Evolutionary conservation across 2,113 vertebrate species (phyloP), one percentile per base, ranked within the genome.

Genomic region (Gyps fulvus): DNA sequence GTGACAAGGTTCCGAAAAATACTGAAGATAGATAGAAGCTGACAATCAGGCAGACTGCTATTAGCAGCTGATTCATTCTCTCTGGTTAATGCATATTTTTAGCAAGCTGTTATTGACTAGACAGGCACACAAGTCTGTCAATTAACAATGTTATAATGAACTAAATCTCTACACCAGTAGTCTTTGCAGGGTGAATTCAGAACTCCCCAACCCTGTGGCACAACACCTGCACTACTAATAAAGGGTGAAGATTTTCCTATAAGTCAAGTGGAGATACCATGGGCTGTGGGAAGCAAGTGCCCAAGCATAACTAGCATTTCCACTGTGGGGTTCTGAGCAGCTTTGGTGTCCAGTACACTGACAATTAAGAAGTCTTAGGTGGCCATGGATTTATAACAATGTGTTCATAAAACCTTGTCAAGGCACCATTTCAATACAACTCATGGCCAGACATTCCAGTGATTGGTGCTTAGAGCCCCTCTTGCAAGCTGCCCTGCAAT

Each of bases 1-100:
- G 94, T 66, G 94, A 93, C 94, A 94, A 83, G 93, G 87, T 87
- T 94, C 87, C 2, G 67, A 91, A 84, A 90, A 94, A 95, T 77
- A 61, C 82, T 27, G 82, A 93, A 91, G 94, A 94, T 19, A 76
- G 95, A 93, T 95, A 87, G 94, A 88, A 97, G 90, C 96, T 96
- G 95, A 96, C 93, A 95, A 95, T 97, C 95, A 65, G 87, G 81
- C 93, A 95, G 94, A 77, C 89, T 96, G 95, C 93, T 96, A 83
- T 96, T 95, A 95, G 95, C 93, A 91, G 89, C 87, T 95, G 94
- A 95, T 97, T 97, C 94, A 97, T 95, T 97, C 89, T 95, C 82
- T 73, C 85, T 83, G 88, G 58, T 95, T 96, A 94, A 97, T 93
- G 96, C 91, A 94, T 95, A 95, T 97, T 97, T 97, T 95, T 96